phyloP scores from a whole-genome alignment of 2,797 vertebrate genomes.

The Lerista edwardsae region DNA sequence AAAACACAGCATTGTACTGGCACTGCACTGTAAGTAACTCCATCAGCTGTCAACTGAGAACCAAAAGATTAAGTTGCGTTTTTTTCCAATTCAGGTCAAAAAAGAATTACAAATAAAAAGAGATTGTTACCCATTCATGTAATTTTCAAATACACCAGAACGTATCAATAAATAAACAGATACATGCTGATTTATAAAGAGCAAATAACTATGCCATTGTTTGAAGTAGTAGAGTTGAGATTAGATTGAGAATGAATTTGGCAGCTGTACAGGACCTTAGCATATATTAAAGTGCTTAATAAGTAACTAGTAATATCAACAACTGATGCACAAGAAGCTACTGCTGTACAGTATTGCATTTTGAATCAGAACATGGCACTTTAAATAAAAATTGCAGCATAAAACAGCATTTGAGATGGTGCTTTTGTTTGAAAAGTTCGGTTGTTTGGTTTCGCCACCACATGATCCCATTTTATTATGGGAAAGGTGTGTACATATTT shows the following conservation, averaged over 20 bases:
- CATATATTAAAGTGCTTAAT: neutral
- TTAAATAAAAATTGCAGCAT: neutral
- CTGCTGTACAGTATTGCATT: conserved; percentile 7
- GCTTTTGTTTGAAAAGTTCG: neutral
- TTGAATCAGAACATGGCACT: conserved; percentile 16
- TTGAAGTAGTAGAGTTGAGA: neutral
- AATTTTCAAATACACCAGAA: neutral
- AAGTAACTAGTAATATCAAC: neutral
- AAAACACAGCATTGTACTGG: neutral
- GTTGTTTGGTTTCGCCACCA: neutral
- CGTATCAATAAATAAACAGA: neutral
- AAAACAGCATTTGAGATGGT: neutral
- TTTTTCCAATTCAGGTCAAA: neutral
- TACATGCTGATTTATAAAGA: neutral
- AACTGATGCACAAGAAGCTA: neutral
- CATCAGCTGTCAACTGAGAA: neutral
- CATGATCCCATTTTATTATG: neutral
- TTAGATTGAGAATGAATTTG: neutral
- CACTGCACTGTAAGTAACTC: neutral
- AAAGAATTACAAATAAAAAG: neutral
- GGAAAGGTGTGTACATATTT: neutral
- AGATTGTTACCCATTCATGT: too few species aligned
- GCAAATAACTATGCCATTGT: neutral
- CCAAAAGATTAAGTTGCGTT: neutral
- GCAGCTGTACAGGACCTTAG: neutral